A percentile compares a stretch with the other conserved stretches of the same genome.
phyloP scores from a whole-genome alignment of 1,140 invertebrate genomes.

The Caenorhabditis tropicalis region DNA sequence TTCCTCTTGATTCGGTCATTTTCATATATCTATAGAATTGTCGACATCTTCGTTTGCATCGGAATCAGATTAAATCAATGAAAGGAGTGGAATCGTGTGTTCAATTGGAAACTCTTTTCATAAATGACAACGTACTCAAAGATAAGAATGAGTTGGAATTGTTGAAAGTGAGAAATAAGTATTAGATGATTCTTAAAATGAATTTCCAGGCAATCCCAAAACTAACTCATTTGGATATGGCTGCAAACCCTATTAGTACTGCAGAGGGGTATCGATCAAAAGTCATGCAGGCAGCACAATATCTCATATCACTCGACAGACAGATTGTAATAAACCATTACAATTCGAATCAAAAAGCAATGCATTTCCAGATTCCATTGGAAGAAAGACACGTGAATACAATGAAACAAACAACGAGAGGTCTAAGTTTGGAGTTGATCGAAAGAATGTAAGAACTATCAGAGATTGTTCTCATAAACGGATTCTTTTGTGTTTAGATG shows the following conservation, averaged over 20 bases:
- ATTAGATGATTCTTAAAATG: no score
- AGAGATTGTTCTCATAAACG: not conserved
- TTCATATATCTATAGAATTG: not conserved
- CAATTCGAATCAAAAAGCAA: not conserved
- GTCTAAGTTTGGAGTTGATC: constrained; percentile 5
- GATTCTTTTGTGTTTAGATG: not conserved
- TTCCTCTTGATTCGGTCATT: not conserved
- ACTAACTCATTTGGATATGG: not conserved
- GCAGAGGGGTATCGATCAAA: constrained; percentile 7
- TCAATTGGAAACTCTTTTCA: constrained; percentile 1
- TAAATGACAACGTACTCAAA: not conserved
- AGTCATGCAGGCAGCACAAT: not conserved
- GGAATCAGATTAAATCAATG: constrained; percentile 24
- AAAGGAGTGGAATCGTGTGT: constrained; percentile 2
- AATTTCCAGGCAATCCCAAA: not conserved
- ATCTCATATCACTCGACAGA: not conserved
- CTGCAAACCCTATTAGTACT: not conserved
- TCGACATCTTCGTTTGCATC: not conserved
- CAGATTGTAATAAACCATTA: not conserved
- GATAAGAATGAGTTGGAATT: constrained; percentile 10
- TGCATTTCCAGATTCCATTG: constrained; percentile 4
- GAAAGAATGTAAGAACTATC: constrained; percentile 14
- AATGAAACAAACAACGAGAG: constrained; percentile 30
- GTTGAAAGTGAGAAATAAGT: not conserved
- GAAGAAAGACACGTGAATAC: constrained; percentile 14